Percentiles rank a stretch among this genome's conserved stretches.
phyloP scores from a whole-genome alignment of 2,797 vertebrate genomes.

The Amblyraja radiata region DNA sequence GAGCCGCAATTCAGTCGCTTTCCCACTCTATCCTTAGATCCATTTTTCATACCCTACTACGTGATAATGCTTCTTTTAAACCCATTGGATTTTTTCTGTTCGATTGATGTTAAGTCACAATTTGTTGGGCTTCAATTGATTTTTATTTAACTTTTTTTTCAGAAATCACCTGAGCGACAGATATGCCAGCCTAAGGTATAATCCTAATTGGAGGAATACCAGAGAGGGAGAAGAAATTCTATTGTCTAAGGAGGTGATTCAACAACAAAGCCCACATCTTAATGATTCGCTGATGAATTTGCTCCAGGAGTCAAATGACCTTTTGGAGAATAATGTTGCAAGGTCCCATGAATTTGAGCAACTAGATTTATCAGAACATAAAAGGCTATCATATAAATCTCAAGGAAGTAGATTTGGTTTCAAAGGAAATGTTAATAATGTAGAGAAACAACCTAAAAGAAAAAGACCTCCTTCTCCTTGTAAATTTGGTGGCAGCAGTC shows the following conservation, averaged over 20 bases:
- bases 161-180: conserved; percentile 49
- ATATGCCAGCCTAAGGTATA: conserved; percentile 59
- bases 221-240: conserved; percentile 43
- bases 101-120: conserved; percentile 70
- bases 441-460: conserved; percentile 25
- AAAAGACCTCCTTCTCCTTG: conserved; percentile 27
- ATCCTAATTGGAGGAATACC: conserved; percentile 63
- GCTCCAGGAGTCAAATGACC: conserved; percentile 42
- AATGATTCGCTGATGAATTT: conserved; percentile 19
- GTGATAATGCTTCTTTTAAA: not conserved
- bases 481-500: not conserved
- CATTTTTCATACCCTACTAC: not conserved
- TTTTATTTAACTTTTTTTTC: conserved; percentile 52
- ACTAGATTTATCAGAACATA: not conserved
- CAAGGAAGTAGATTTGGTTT: conserved; percentile 38
- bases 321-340: conserved; percentile 41
- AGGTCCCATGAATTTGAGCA: not conserved
- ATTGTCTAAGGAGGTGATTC: not conserved
- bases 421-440: not conserved
- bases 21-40: not conserved
- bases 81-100: conserved; percentile 43
- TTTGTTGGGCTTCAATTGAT: conserved; percentile 65
- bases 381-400: conserved; percentile 43
- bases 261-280: not conserved
- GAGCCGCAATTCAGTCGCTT: not conserved